Evolutionary conservation across 1,140 invertebrate genomes (phyloP), one percentile per base, ranked within the genome.

Genomic region (Eulimnadia texana): DNA sequence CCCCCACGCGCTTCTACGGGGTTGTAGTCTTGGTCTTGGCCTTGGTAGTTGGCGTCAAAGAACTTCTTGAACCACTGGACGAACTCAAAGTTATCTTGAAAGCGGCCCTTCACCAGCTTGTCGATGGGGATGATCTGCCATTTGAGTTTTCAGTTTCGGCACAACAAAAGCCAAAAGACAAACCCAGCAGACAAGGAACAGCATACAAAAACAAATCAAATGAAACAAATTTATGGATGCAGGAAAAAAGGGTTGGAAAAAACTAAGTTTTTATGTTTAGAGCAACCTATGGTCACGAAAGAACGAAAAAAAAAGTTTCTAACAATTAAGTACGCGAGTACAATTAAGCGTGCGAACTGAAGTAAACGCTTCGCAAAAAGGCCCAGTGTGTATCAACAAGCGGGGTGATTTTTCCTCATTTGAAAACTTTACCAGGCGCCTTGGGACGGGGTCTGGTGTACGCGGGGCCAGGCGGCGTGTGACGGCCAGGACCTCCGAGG

Each of bases 1-100:
- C 89, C 89, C 67, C 85, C 86, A 67, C 94, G 79, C 68, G 87
- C 85, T 57, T 80, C 81, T 65, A 92, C 73, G 50, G 94, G 84
- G 79, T 96, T 89, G 75, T 98, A 98, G 64, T 90, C 88, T n/a
- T 76, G 68, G 9, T 76, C 79, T 66, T 82, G 80, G 70, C 90
- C 91, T 72, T 85, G 83, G 78, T 93, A 96, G 80, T 98, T 98
- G 64, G 92, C 92, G 78, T 97, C 94, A 79, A 96, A 98, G 77
- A 98, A 97, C 75, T 95, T 95, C 81, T 98, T 97, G 80, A 98
- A 98, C 94, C 94, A 98, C 80, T 98, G 94, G 66, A 98, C 83
- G 79, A 98, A 98, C 75, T 98, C 94, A 81, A 98, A 98, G 79
- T 98, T 98, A 80, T 98, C 93, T 82, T 93, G 88, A 76, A 95